Evolutionary conservation across 1,140 invertebrate genomes (phyloP).

Genomic region (Sitophilus oryzae): DNA sequence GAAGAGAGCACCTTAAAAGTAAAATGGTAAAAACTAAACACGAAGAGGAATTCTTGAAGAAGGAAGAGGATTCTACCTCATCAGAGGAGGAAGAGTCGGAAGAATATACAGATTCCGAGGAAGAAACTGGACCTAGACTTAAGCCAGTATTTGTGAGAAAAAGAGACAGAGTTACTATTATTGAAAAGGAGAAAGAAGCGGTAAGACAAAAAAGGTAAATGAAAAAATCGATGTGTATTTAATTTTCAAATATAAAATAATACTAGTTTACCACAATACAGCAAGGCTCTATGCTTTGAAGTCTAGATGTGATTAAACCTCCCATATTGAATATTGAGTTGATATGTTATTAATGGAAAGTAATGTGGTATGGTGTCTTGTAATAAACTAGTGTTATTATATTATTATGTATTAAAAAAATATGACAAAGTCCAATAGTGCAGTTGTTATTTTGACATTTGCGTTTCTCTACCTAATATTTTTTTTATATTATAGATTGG

Average conservation of each 20-base stretch:
- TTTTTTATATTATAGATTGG: conserved; percentile 48
- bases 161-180: conserved; percentile 88
- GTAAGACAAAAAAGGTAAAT: conserved; percentile 67
- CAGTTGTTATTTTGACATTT: no score
- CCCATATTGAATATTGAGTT: neutral
- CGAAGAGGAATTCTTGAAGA: conserved; percentile 54
- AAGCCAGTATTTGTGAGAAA: conserved; percentile 97
- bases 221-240: no score
- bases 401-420: neutral
- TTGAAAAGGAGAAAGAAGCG: conserved; percentile 87
- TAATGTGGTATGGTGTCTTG: neutral
- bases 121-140: conserved; percentile 79
- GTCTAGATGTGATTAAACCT: no score
- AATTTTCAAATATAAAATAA: no score
- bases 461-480: no score
- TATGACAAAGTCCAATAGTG: no score
- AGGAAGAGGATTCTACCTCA: conserved; percentile 69
- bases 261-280: no score
- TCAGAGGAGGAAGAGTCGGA: conserved; percentile 61
- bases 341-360: neutral
- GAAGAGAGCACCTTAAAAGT: conserved; percentile 61
- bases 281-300: no score
- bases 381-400: neutral
- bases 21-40: conserved; percentile 60
- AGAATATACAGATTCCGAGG: conserved; percentile 85